These are phyloP conservation scores for Psittacara wagleri DNA, from an alignment of 2,113 vertebrate species.

Conservation along the genomic window DNA sequence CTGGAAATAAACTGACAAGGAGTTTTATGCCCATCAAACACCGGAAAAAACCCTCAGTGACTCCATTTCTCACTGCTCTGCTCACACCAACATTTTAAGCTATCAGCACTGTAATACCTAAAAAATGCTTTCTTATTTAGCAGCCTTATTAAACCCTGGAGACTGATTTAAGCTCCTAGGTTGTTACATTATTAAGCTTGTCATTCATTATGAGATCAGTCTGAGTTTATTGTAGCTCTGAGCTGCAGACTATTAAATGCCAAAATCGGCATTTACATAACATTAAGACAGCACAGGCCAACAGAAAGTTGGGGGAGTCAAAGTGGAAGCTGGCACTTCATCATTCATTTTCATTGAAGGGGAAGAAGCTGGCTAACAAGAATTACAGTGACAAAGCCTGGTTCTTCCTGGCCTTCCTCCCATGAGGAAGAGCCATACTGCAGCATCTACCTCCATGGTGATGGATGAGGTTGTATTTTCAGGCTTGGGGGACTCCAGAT, in stretches of 20 bases:
- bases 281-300: background rate
- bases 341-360: background rate
- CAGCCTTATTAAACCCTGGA: conserved; percentile 43
- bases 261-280: background rate
- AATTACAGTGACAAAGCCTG: background rate
- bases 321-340: background rate
- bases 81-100: background rate
- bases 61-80: background rate
- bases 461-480: background rate
- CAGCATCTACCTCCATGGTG: background rate
- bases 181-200: conserved; percentile 51
- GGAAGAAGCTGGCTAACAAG: background rate
- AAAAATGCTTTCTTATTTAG: conserved; percentile 41
- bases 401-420: background rate
- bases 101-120: conserved; percentile 7
- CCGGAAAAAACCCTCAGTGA: fast-evolving
- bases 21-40: background rate
- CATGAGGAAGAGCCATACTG: background rate
- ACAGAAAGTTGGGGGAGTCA: background rate
- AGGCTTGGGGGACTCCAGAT: background rate
- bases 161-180: conserved; percentile 11
- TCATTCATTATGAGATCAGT: conserved; percentile 49
- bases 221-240: conserved; percentile 19
- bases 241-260: conserved; percentile 2
- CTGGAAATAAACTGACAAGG: background rate